Evolutionary conservation across 2,888 invertebrate genomes (phyloP), one percentile per base, ranked within the genome.

Genomic region (Autographa pulchrina): DNA sequence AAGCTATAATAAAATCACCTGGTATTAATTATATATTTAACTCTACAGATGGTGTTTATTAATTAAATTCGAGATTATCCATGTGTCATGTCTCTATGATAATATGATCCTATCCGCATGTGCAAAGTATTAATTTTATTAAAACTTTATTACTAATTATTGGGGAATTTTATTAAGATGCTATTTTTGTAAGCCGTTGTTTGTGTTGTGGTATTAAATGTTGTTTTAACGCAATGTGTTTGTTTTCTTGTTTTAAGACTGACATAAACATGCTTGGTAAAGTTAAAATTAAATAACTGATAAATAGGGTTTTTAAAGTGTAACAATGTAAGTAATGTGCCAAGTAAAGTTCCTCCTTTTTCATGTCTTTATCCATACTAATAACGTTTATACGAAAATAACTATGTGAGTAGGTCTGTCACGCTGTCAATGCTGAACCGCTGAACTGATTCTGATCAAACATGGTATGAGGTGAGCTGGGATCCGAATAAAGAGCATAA

Each of bases 31-130:
- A 70, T 77, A 66, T 48, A 16, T 16, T 58, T 68, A 14, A 11
- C 38, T 38, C 11, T 35, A 77, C 73, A 80, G 69, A 80, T 77
- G 78, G 67, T 54, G 7, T 69, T 62, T 80, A 77, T 68, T 76
- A 78, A 78, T 78, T 78, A 80, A 78, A 66, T 18, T 61, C 54
- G 68, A 61, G 68, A 80, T 78, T 64, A 80, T 78, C 63, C 72
- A 48, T 16, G 68, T 72, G 80, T 76, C 72, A 72, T 63, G 68
- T 62, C 31, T 38, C 16, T 59, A 48, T 75, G 60, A 78, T 75
- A 79, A 67, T 62, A 79, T 78, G 65, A 80, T 72, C 54, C 60
- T 54, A 61, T 64, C 63, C n/a, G 32, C 31, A 56, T 65, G 32
- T 56, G 25, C 56, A 11, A 18, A 13, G 18, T 43, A 52, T 63